phyloP scores from a whole-genome alignment of 1,140 invertebrate genomes.

The Trichogramma pretiosum region DNA sequence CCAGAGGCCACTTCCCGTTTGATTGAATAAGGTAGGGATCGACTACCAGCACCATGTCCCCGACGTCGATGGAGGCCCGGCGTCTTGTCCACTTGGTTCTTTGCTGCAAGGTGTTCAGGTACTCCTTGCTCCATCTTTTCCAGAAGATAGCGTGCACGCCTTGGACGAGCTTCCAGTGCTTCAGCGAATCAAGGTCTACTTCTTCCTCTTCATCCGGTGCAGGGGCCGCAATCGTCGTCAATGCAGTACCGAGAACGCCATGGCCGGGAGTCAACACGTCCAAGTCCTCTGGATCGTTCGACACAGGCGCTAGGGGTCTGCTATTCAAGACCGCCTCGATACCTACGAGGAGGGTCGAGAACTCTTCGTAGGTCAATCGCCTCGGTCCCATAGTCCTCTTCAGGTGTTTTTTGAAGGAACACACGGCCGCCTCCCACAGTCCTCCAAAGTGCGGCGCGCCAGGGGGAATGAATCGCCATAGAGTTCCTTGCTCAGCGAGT shows the following conservation, averaged over 20 bases:
- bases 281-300: slow-evolving; percentile 19
- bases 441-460: slow-evolving; percentile 17
- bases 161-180: background rate
- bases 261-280: slow-evolving; percentile 27
- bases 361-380: slow-evolving; percentile 20
- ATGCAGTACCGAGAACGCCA: slow-evolving; percentile 18
- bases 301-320: slow-evolving; percentile 19
- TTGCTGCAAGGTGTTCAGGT: background rate
- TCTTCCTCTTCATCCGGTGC: too few relatives aligned
- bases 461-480: slow-evolving; percentile 18
- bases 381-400: slow-evolving; percentile 15
- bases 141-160: background rate
- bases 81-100: background rate
- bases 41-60: background rate
- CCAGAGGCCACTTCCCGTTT: background rate
- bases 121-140: slow-evolving; percentile 21
- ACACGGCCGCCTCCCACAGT: slow-evolving; percentile 20
- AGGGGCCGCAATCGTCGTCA: background rate
- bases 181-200: background rate
- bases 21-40: background rate
- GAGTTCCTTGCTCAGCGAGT: background rate
- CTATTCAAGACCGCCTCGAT: slow-evolving; percentile 21
- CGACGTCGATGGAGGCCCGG: background rate
- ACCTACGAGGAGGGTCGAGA: slow-evolving; percentile 14
- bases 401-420: slow-evolving; percentile 21